phyloP scores from a whole-genome alignment of 1,140 invertebrate species.

The Parapsyche elsis region DNA sequence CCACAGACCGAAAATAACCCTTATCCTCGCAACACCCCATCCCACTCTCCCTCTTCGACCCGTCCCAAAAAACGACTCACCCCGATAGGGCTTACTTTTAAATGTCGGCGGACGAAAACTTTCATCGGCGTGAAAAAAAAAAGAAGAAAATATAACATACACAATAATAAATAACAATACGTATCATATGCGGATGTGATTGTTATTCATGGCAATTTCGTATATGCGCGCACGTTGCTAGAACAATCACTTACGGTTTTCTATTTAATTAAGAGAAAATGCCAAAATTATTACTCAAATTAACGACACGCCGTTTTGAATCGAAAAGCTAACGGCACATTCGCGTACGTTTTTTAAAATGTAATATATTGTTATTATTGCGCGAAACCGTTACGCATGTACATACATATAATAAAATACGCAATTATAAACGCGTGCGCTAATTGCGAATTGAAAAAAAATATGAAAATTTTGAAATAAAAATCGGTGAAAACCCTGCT shows the following conservation, averaged over 20 bases:
- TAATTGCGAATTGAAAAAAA: not conserved
- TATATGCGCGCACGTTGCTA: not conserved
- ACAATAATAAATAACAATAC: too few relatives aligned
- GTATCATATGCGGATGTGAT: too few relatives aligned
- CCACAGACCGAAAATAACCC: constrained; percentile 48
- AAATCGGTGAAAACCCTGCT: constrained; percentile 43
- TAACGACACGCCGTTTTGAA: constrained; percentile 30
- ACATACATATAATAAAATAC: not conserved
- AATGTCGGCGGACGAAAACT: not conserved
- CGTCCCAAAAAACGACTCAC: not conserved
- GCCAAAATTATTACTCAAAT: constrained; percentile 16
- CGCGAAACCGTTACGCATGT: not conserved
- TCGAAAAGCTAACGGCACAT: constrained; percentile 2
- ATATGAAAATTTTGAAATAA: not conserved
- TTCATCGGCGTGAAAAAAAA: not conserved
- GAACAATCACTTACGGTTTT: constrained; percentile 29
- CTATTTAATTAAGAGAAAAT: constrained; percentile 28
- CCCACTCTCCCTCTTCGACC: not conserved
- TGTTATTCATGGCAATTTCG: too few relatives aligned
- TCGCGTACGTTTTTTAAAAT: not conserved
- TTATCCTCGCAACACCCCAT: constrained; percentile 29
- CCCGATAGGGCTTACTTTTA: not conserved
- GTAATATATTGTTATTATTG: not conserved
- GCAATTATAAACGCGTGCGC: not conserved
- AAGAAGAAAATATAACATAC: too few relatives aligned